Percentiles rank a stretch among this genome's conserved stretches.
phyloP scores from a whole-genome alignment of 1,140 invertebrate genomes.

The Heliothis virescens region DNA sequence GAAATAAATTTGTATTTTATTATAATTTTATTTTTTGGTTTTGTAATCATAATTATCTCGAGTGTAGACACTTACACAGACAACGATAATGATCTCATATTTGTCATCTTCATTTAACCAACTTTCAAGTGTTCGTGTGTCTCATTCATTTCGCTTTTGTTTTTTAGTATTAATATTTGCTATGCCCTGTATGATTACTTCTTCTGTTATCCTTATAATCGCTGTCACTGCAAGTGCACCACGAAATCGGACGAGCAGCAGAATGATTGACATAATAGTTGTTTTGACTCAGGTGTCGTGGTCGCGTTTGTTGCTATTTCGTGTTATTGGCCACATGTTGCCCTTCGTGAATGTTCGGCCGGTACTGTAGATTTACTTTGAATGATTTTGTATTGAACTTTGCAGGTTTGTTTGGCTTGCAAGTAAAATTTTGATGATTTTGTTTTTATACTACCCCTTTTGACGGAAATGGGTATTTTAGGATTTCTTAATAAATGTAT shows the following conservation, averaged over 20 bases:
- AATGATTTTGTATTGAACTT: background rate
- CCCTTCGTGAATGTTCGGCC: constrained; percentile 1
- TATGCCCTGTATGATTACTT: background rate
- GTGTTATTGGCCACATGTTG: constrained; percentile 21
- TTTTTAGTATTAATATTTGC: background rate
- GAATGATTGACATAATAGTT: constrained; percentile 52
- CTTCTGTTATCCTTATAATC: background rate
- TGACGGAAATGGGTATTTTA: too few species aligned
- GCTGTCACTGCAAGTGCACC: constrained; percentile 9
- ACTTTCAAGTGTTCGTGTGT: too few species aligned
- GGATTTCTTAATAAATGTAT: too few species aligned
- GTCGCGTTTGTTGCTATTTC: constrained; percentile 39
- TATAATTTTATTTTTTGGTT: too few species aligned
- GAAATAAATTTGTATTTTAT: too few species aligned
- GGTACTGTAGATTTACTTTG: background rate
- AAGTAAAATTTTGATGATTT: too few species aligned
- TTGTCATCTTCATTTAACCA: too few species aligned
- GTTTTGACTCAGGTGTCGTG: constrained; percentile 47
- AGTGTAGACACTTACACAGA: too few species aligned
- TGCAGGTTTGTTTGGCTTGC: background rate
- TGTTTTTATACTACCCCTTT: too few species aligned
- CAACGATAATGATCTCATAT: too few species aligned
- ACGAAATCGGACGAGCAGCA: constrained; percentile 44
- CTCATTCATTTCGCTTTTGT: too few species aligned
- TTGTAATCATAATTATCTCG: too few species aligned